Evolutionary conservation across 2,113 vertebrate genomes (phyloP).

Genomic region (Dasyornis broadbenti): DNA sequence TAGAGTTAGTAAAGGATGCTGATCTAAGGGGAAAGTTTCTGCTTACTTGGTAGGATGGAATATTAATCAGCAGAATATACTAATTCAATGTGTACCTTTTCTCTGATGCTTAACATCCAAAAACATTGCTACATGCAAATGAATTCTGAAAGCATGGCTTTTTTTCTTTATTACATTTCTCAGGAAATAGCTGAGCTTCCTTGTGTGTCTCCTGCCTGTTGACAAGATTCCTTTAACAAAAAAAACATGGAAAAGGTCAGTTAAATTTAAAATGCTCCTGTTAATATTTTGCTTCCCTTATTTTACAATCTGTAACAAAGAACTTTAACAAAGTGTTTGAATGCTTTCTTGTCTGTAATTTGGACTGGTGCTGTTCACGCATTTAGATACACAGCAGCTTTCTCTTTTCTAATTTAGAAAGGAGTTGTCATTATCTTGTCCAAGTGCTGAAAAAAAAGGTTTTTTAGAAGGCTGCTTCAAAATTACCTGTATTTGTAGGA

Average conservation of each 20-base stretch:
- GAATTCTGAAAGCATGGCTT: neutral
- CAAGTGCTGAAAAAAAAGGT: neutral
- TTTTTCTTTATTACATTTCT: neutral
- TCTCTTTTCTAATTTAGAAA: neutral
- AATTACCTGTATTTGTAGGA: neutral
- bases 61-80: neutral
- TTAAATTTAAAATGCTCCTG: neutral
- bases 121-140: neutral
- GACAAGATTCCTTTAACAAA: neutral
- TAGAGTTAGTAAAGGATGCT: neutral
- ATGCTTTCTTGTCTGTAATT: neutral
- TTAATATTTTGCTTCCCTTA: neutral
- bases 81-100: neutral
- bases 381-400: neutral
- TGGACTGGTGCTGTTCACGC: neutral
- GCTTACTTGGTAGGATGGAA: neutral
- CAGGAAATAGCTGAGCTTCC: neutral
- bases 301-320: neutral
- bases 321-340: neutral
- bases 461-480: neutral
- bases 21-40: accelerated
- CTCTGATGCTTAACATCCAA: neutral
- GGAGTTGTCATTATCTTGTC: neutral
- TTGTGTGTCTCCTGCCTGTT: neutral
- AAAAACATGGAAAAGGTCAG: neutral